Conservation (phyloP, 2,113 vertebrate genomes). For the Centropus bengalensis region DNA sequence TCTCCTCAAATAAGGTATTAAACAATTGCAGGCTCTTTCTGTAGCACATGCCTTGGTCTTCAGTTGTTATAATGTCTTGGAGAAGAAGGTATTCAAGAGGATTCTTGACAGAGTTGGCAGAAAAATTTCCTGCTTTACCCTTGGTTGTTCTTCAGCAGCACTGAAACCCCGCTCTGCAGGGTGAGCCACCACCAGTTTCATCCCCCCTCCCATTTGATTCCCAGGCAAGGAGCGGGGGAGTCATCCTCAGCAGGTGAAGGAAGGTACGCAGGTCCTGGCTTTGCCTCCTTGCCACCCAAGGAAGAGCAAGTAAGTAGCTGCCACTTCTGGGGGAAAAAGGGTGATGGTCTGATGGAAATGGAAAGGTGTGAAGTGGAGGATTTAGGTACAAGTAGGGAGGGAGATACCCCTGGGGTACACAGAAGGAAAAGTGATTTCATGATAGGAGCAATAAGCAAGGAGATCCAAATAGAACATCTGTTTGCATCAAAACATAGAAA, state of each 20-base stretch:
- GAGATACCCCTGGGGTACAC: neutral
- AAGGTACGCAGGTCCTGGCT: neutral
- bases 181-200: neutral
- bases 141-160: rapidly evolving
- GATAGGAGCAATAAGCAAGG: neutral
- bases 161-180: neutral
- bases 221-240: neutral
- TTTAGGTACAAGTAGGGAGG: neutral
- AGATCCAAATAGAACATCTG: neutral
- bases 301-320: neutral
- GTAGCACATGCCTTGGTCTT: neutral
- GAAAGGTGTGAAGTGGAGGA: neutral
- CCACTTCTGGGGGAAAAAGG: neutral
- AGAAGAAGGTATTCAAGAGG: neutral
- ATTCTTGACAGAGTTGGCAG: neutral
- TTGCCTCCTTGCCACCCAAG: neutral
- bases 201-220: neutral
- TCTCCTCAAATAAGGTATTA: neutral
- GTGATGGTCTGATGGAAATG: neutral
- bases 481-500: neutral
- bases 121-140: neutral
- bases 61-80: neutral
- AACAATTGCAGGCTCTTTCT: neutral
- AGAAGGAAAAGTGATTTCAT: neutral
- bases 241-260: neutral